A percentile compares a stretch with the other conserved stretches of the same genome.
Conservation (phyloP, 2,797 vertebrate genomes). For the Lepilemur ruficaudatus region DNA sequence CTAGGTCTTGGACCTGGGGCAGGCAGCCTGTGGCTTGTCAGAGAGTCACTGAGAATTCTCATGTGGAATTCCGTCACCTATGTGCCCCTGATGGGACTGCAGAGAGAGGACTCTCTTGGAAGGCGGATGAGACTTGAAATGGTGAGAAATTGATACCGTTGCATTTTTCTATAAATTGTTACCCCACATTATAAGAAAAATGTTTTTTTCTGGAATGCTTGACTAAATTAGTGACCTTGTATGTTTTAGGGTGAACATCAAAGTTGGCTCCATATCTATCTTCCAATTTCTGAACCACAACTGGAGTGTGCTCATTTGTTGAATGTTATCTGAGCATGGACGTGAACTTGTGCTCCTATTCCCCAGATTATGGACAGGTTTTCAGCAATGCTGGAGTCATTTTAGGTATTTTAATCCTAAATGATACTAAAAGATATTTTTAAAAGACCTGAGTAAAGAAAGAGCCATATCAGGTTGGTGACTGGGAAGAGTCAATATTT, state of each 20-base stretch:
- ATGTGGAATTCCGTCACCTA: constrained; percentile 24
- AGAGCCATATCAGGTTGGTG: not conserved
- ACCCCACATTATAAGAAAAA: not conserved
- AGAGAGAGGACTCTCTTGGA: constrained; percentile 27
- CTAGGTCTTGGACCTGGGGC: not conserved
- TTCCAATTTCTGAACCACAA: not conserved
- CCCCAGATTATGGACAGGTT: not conserved
- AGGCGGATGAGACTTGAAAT: not conserved
- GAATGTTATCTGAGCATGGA: not conserved
- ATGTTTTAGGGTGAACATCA: not conserved
- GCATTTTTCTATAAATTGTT: not conserved
- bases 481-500: not conserved
- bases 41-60: constrained; percentile 36
- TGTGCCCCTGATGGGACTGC: not conserved
- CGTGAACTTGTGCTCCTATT: not conserved
- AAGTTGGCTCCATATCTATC: not conserved
- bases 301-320: not conserved
- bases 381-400: not conserved
- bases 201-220: not conserved
- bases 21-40: not conserved
- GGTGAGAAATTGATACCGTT: not conserved
- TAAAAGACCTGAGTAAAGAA: not conserved
- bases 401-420: not conserved
- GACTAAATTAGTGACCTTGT: not conserved
- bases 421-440: not conserved